Conservation (phyloP, 2,113 vertebrate species). For the Tursiops truncatus region DNA sequence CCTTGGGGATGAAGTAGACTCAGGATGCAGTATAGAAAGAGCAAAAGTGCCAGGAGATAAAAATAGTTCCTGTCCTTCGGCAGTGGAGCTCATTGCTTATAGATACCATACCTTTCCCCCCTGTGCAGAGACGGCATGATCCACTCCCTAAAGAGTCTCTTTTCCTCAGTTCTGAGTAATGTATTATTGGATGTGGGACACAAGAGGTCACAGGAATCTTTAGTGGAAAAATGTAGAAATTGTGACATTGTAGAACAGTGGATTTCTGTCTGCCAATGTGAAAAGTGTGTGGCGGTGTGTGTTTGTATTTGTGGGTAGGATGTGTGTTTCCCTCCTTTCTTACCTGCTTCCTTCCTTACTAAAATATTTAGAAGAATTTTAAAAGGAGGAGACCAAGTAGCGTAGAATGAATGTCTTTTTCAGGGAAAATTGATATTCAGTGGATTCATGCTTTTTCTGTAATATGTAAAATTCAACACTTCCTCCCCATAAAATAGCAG, state of each 20-base stretch:
- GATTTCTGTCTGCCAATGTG: background rate
- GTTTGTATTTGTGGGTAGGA: background rate
- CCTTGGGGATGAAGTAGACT: background rate
- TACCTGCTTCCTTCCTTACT: background rate
- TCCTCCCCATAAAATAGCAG: background rate
- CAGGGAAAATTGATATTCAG: constrained; percentile 29
- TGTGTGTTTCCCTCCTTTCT: background rate
- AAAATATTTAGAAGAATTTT: constrained; percentile 42
- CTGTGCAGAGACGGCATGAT: background rate
- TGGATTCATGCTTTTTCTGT: background rate
- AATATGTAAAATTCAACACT: constrained; percentile 22
- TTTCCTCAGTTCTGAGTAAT: background rate
- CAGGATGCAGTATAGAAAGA: background rate
- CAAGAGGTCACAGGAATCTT: background rate
- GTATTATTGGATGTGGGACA: background rate
- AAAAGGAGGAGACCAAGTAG: background rate
- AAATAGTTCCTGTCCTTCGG: background rate
- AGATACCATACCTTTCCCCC: background rate
- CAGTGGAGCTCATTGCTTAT: background rate
- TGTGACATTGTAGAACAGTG: background rate
- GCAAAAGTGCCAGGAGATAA: background rate
- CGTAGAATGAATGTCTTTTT: background rate
- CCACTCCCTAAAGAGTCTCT: background rate
- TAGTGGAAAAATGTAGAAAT: background rate
- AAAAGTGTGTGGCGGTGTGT: background rate